phyloP scores from a whole-genome alignment of 2,113 vertebrate genomes.

The Aphyosemion australe region DNA sequence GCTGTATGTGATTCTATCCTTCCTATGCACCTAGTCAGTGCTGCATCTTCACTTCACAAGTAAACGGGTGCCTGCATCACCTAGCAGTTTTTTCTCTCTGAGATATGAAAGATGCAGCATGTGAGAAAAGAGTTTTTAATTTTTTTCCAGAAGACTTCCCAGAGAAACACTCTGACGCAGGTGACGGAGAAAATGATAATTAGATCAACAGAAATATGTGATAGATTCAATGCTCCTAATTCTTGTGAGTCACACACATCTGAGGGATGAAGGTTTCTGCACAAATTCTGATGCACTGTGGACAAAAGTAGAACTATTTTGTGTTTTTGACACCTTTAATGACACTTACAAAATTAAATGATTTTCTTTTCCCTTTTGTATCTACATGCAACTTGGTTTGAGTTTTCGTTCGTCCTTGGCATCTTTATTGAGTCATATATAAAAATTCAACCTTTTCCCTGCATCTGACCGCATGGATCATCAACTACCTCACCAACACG shows the following conservation, averaged over 20 bases:
- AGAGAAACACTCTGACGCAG: conserved; percentile 21
- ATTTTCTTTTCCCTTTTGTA: no score
- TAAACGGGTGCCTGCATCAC: conserved; percentile 33
- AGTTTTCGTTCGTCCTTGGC: neutral
- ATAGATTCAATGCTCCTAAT: neutral
- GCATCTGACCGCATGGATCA: no score
- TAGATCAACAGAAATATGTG: conserved; percentile 35
- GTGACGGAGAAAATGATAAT: conserved; percentile 38
- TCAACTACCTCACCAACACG: no score
- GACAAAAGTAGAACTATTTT: conserved; percentile 8
- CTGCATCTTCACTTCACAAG: conserved; percentile 18
- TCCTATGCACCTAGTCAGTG: no score
- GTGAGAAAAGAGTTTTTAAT: conserved; percentile 48
- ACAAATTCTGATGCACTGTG: neutral
- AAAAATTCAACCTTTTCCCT: neutral
- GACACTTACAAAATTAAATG: neutral
- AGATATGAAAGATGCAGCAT: conserved; percentile 47
- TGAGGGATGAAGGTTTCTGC: neutral
- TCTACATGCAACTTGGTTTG: neutral
- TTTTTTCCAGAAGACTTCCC: conserved; percentile 33
- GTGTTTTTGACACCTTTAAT: conserved; percentile 7
- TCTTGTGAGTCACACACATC: neutral
- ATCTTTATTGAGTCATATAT: no score
- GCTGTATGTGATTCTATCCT: no score
- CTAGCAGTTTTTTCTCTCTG: conserved; percentile 45